Evolutionary conservation across 1,140 invertebrate genomes (phyloP), one percentile per base, ranked within the genome.

Genomic region (Drosophila sproati): DNA sequence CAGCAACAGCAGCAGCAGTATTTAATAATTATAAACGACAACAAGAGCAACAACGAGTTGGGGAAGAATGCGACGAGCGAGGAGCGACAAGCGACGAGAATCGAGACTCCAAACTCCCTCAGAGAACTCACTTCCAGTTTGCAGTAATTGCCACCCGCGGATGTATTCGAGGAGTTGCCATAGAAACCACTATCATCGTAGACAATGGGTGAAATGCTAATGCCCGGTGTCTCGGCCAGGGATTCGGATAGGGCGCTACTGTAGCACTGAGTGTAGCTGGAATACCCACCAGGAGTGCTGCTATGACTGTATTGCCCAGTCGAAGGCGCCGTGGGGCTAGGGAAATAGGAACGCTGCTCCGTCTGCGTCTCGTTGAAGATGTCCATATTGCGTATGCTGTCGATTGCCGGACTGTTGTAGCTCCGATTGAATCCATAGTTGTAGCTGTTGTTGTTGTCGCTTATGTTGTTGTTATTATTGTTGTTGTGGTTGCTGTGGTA

Each of bases 51-150:
- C 51, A 64, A n/a, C 20, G 20, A 20, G 20, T 20, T 43, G 55
- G 10, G 39, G 39, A 60, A 50, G 20, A 20, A 20, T 20, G 20
- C 12, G 39, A 48, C 34, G 37, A 57, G 56, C 67, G 34, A 43
- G 39, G 39, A 29, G 50, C 37, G 43, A 78, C 7, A 56, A 62
- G 20, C 20, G 7, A 37, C 41, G 29, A 12, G 47, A 34, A 73
- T 60, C 55, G 12, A 55, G 31, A 20, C 1, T 20, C 20, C 52
- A 34, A 31, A 41, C 45, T 29, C 39, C 45, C 47, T 43, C 5
- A 51, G 10, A 62, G 51, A 28, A 91, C 91, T 92, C 91, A 92
- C 91, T 91, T 92, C 91, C 80, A 86, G 69, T 75, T 88, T 90
- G 71, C 82, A 91, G 51, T 72, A 39, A 37, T 79, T 41, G 20